phyloP scores from a whole-genome alignment of 1,140 invertebrate species.

The Pemphigus obesinymphae region DNA sequence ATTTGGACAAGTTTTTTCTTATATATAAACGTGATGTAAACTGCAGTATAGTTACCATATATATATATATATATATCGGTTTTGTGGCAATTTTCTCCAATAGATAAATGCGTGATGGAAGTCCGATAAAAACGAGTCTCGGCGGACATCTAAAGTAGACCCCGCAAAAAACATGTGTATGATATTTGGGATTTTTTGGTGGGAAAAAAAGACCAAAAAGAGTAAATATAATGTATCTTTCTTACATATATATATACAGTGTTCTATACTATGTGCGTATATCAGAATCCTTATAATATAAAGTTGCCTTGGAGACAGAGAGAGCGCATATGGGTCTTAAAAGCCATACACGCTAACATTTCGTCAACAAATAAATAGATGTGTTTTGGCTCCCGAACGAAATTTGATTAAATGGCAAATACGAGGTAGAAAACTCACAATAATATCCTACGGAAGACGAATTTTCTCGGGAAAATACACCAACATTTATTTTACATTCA shows the following conservation, averaged over 20 bases:
- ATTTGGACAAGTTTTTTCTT: neutral
- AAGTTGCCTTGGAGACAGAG: constrained; percentile 30
- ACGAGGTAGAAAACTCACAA: too few relatives aligned
- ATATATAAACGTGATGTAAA: neutral
- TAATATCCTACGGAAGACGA: too few relatives aligned
- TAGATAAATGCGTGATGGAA: constrained; percentile 6
- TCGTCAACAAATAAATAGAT: neutral
- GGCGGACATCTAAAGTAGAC: neutral
- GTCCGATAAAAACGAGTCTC: constrained; percentile 21
- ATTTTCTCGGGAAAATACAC: too few relatives aligned
- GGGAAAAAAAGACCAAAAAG: neutral
- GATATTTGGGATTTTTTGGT: neutral
- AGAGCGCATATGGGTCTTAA: neutral
- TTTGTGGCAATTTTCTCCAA: neutral
- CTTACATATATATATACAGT: neutral
- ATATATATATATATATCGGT: too few relatives aligned
- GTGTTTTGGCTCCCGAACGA: neutral
- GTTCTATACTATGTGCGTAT: neutral
- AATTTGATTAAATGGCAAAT: neutral
- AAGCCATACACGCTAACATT: neutral
- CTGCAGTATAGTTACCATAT: too few relatives aligned
- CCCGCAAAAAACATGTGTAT: neutral
- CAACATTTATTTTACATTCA: too few relatives aligned
- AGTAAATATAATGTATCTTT: neutral
- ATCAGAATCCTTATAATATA: neutral